Evolutionary conservation across 1,140 invertebrate species (phyloP), one percentile per base, ranked within the genome.

Genomic region (Charaxes varanes): DNA sequence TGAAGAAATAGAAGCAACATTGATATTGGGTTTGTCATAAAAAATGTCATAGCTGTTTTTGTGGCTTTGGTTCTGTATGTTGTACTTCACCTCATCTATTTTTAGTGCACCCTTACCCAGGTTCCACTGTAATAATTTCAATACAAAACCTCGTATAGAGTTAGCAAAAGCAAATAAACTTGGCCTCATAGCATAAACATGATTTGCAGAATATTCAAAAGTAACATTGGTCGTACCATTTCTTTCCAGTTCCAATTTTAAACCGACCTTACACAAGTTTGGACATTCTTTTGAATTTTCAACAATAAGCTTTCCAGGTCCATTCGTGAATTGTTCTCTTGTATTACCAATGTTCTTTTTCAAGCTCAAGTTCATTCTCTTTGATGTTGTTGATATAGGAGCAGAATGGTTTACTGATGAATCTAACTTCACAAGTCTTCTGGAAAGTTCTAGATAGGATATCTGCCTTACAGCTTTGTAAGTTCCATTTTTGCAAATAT

Each of bases 71-170:
- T 80, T 80, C 21, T 77, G 72, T 22, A 78, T 55, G 54, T 79
- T 81, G 37, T 85, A 79, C 45, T 45, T 64, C 11, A 83, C 64
- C 53, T 84, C 78, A 41, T 85, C 68, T 48, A 77, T 65, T 65
- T 83, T 80, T 13, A 69, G 77, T 67, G 71, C 66, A 74, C 70
- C 74, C 57, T 81, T 81, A 31, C 70, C 65, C 12, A 70, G 41
- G 40, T 86, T 86, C 90, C 91, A 93, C 53, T 91, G 88, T 92
- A 92, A 93, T 67, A 92, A 90, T 83, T 94, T 93, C 24, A 94
- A 74, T 12, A 91, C 88, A 79, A 93, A 93, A 0, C 92, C 92
- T 14, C 87, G 84, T 23, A 91, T 87, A 2, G 85, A 81, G 44
- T 88, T 88, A 24, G 85, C 76, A 42, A 90, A 89, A 8, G 85